These are phyloP conservation scores for Nemotelus pantherinus DNA, from an alignment of 2,888 invertebrate genomes.

Conservation along the genomic window DNA sequence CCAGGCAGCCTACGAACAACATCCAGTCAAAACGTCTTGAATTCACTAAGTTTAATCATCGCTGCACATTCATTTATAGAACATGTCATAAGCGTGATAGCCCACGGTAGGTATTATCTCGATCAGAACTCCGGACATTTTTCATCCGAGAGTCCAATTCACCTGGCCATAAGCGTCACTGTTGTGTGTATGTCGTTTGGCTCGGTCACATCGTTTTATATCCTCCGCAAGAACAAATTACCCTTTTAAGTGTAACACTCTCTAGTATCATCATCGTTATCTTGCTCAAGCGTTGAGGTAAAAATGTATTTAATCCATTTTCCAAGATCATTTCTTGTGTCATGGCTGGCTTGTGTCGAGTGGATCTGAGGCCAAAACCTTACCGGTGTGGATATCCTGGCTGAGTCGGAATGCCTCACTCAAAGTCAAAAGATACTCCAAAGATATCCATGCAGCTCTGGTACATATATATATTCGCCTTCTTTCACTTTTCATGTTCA, in stretches of 20 bases:
- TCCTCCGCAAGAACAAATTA: conserved; percentile 49
- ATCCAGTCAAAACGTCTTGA: conserved; percentile 23
- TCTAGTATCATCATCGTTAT: conserved; percentile 43
- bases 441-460: conserved; percentile 22
- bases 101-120: conserved; percentile 34
- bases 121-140: conserved; percentile 26
- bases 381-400: neutral
- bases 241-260: conserved; percentile 52
- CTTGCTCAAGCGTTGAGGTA: conserved; percentile 39
- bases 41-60: conserved; percentile 28
- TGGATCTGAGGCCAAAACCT: neutral
- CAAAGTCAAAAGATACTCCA: conserved; percentile 35
- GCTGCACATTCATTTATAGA: conserved; percentile 24
- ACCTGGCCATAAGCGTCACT: conserved; percentile 24
- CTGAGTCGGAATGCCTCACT: conserved; percentile 11
- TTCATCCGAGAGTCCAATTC: conserved; percentile 7
- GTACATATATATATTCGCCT: neutral
- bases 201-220: neutral
- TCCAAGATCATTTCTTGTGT: neutral
- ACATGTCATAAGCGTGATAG: conserved; percentile 41
- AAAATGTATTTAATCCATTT: conserved; percentile 39
- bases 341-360: neutral
- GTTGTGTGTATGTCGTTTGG: neutral
- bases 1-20: neutral
- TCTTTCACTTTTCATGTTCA: neutral